Conservation (phyloP, 1,140 invertebrate species). For the Drosophila kohkoa region DNA sequence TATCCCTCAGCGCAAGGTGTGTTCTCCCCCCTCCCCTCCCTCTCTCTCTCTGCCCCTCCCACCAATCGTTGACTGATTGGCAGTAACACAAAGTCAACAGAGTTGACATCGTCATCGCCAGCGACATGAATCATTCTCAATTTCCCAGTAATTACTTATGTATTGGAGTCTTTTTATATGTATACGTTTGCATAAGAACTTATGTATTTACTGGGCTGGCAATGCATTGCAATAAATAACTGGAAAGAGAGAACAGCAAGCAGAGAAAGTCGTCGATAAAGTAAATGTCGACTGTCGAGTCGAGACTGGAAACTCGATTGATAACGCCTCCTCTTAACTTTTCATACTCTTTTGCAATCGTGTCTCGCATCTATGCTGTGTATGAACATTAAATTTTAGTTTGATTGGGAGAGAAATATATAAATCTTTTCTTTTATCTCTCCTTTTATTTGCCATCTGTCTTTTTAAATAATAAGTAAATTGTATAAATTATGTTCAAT, state of each 20-base stretch:
- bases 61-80: slow-evolving; percentile 62
- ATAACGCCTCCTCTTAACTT: not conserved
- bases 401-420: too few species aligned
- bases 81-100: slow-evolving; percentile 13
- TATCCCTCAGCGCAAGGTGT: slow-evolving; percentile 57
- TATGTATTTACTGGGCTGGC: slow-evolving; percentile 11
- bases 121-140: slow-evolving; percentile 56
- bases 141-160: slow-evolving; percentile 59
- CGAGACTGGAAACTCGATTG: not conserved
- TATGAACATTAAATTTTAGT: too few species aligned
- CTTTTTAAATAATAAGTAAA: too few species aligned
- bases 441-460: too few species aligned
- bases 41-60: too few species aligned
- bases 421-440: too few species aligned
- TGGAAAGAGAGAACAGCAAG: not conserved
- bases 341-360: not conserved
- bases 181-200: slow-evolving; percentile 42
- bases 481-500: too few species aligned
- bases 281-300: not conserved
- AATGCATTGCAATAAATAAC: slow-evolving; percentile 12
- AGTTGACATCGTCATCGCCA: slow-evolving; percentile 26
- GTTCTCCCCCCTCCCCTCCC: not conserved
- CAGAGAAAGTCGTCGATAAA: slow-evolving; percentile 11
- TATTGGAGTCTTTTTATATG: slow-evolving; percentile 10
- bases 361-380: not conserved